Conservation (phyloP, 2,888 invertebrate genomes). For the Linyphia triangularis region DNA sequence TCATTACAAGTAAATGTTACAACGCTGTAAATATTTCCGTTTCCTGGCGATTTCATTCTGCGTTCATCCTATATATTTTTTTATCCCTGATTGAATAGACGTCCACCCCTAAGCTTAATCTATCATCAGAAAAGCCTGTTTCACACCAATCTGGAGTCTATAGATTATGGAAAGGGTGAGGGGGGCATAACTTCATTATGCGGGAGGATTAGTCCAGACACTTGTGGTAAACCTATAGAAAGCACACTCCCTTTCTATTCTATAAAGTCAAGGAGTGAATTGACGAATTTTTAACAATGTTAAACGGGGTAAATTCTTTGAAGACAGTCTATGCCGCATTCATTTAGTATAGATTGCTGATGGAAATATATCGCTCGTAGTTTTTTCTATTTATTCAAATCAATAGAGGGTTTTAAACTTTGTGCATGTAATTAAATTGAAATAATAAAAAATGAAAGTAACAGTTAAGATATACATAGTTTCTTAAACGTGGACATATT, state of each 20-base stretch:
- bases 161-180: slow-evolving; percentile 39
- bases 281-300: slow-evolving; percentile 16
- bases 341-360: too few relatives aligned
- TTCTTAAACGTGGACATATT: too few relatives aligned
- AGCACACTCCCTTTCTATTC: not conserved
- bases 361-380: not conserved
- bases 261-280: not conserved
- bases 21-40: too few relatives aligned
- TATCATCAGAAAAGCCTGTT: slow-evolving; percentile 52
- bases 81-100: not conserved
- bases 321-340: not conserved
- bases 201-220: slow-evolving; percentile 29
- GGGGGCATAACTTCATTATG: slow-evolving; percentile 62
- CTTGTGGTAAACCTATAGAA: slow-evolving; percentile 8
- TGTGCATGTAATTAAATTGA: too few relatives aligned
- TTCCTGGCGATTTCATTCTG: too few relatives aligned
- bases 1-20: too few relatives aligned
- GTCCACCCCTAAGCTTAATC: not conserved
- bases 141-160: slow-evolving; percentile 53
- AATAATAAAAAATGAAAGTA: too few relatives aligned
- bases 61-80: not conserved
- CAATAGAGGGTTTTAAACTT: too few relatives aligned
- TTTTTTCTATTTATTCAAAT: too few relatives aligned
- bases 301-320: not conserved
- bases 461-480: too few relatives aligned